A percentile compares a stretch with the other conserved stretches of the same genome.
Evolutionary conservation across 2,888 invertebrate species (phyloP).

Genomic region (Hydraecia micacea): DNA sequence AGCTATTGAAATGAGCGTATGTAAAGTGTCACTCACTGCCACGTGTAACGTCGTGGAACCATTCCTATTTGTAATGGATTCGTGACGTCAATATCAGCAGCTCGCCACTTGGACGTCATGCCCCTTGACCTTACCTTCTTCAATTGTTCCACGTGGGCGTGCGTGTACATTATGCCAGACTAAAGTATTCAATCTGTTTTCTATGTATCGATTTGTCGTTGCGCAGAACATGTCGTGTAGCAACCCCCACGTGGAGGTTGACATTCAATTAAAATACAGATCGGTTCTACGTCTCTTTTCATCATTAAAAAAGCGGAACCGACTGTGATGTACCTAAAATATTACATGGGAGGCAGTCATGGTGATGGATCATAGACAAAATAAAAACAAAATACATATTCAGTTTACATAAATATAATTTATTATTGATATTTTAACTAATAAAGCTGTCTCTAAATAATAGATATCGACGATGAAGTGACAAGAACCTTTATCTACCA

Average conservation of each 20-base stretch:
- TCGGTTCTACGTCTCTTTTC: not conserved
- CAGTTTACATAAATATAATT: not conserved
- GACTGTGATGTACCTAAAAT: not conserved
- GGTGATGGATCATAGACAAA: not conserved
- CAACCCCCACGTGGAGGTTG: not conserved
- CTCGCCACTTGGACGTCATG: constrained; percentile 20
- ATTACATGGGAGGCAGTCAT: not conserved
- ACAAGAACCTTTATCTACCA: too few relatives aligned
- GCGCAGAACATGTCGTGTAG: constrained; percentile 21
- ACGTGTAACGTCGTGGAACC: not conserved
- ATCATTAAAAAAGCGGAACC: not conserved
- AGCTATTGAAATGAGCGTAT: constrained; percentile 3
- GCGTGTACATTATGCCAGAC: constrained; percentile 3
- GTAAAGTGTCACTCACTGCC: constrained; percentile 2
- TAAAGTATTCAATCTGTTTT: constrained; percentile 16
- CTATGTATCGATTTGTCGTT: constrained; percentile 7
- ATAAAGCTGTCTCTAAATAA: not conserved
- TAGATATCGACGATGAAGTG: too few relatives aligned
- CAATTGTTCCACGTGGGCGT: constrained; percentile 18
- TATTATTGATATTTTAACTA: not conserved
- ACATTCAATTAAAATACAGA: not conserved
- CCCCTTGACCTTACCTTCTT: constrained; percentile 48
- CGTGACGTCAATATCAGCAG: constrained; percentile 37
- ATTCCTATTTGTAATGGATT: constrained; percentile 7
- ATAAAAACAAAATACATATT: not conserved